Conservation (phyloP, 2,888 invertebrate genomes). For the Brenthis daphne region DNA sequence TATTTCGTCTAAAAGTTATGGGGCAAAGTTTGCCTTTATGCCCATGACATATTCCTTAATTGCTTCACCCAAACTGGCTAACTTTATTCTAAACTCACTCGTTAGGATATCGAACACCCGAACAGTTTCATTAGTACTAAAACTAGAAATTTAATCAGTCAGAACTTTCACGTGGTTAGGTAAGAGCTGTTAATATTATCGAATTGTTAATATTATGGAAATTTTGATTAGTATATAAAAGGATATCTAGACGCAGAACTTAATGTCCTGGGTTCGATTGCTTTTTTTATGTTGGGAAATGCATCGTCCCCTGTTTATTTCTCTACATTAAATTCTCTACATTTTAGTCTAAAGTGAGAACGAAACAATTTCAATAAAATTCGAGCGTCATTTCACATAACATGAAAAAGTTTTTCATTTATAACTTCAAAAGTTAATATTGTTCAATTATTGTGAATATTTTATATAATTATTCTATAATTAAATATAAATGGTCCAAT, state of each 20-base stretch:
- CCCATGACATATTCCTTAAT: slow-evolving; percentile 18
- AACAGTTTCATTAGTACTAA: slow-evolving; percentile 27
- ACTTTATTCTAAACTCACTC: slow-evolving; percentile 32
- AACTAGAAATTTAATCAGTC: slow-evolving; percentile 34
- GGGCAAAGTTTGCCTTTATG: slow-evolving; percentile 6
- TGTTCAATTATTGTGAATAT: slow-evolving; percentile 33
- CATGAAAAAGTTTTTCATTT: slow-evolving; percentile 27
- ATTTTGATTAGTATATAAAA: background rate
- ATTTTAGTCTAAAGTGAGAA: too few relatives aligned
- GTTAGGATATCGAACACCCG: slow-evolving; percentile 31
- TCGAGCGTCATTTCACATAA: background rate
- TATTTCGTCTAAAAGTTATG: background rate
- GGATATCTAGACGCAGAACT: too few relatives aligned
- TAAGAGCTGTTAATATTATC: slow-evolving; percentile 19
- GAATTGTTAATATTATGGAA: too few relatives aligned
- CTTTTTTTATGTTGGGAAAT: too few relatives aligned
- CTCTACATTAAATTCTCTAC: too few relatives aligned
- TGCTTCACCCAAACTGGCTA: slow-evolving; percentile 30
- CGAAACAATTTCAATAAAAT: background rate
- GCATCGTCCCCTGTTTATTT: too few relatives aligned
- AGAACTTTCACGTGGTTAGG: slow-evolving; percentile 14
- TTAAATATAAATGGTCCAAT: slow-evolving; percentile 28
- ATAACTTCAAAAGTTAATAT: slow-evolving; percentile 24
- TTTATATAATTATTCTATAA: slow-evolving; percentile 30
- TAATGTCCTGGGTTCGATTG: too few relatives aligned